Percentiles rank a stretch among this genome's conserved stretches.
These are phyloP conservation scores for Dromaius novaehollandiae DNA, from an alignment of 2,113 vertebrate genomes.

Conservation along the genomic window DNA sequence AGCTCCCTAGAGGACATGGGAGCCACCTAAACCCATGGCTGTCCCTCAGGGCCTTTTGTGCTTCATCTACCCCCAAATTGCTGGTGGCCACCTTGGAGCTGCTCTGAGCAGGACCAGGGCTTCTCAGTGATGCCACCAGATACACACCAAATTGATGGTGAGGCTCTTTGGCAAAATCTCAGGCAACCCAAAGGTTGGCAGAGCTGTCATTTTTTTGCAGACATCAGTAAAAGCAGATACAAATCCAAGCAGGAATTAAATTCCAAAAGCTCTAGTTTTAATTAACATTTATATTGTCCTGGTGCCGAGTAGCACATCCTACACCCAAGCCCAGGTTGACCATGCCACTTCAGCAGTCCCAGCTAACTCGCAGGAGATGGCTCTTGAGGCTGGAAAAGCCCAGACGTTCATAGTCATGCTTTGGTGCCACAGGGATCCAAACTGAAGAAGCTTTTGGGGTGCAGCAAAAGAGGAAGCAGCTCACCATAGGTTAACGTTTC, in stretches of 20 bases:
- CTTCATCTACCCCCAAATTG: neutral
- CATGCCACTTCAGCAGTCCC: neutral
- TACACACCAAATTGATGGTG: neutral
- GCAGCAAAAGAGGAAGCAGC: neutral
- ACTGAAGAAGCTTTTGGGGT: neutral
- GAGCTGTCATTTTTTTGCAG: neutral
- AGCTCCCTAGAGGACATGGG: neutral
- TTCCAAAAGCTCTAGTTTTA: neutral
- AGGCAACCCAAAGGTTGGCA: neutral
- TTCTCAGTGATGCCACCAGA: neutral
- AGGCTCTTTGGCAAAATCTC: neutral
- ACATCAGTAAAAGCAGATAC: neutral
- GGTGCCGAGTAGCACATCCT: neutral
- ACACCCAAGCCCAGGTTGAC: neutral
- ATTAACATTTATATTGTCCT: neutral
- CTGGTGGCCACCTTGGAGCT: too few species aligned
- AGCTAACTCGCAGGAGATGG: neutral
- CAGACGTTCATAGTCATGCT: neutral
- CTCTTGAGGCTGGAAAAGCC: too few species aligned
- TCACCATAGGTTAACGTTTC: neutral
- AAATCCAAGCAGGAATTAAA: neutral
- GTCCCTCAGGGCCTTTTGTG: accelerated
- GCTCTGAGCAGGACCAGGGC: neutral
- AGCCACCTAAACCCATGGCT: neutral
- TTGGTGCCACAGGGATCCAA: neutral